phyloP scores from a whole-genome alignment of 1,140 invertebrate genomes.

The Conus ventricosus region DNA sequence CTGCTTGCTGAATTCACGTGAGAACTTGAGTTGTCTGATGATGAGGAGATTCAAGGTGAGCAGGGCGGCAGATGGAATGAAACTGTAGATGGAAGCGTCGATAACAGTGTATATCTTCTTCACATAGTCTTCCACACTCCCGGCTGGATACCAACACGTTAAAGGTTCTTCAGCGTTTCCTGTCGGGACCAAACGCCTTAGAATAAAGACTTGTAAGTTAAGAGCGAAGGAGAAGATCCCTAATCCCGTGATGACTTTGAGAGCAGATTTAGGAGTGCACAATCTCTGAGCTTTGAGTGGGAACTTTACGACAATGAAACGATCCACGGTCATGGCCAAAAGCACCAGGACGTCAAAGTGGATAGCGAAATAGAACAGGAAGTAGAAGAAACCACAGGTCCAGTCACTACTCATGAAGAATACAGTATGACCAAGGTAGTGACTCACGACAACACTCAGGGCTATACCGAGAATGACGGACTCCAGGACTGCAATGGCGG shows the following conservation, averaged over 20 bases:
- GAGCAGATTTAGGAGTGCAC: conserved; percentile 33
- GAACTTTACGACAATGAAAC: conserved; percentile 57
- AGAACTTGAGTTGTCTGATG: too few species aligned
- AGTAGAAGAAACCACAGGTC: conserved; percentile 40
- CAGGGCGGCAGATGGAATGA: too few species aligned
- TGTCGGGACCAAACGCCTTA: neutral
- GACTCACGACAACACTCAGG: neutral
- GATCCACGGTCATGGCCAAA: conserved; percentile 63
- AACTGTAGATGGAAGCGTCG: too few species aligned
- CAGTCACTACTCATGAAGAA: neutral
- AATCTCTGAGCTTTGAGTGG: conserved; percentile 51
- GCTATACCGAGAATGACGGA: conserved; percentile 52
- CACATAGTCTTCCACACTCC: conserved; percentile 8
- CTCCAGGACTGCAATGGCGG: conserved; percentile 60
- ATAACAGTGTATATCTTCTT: neutral
- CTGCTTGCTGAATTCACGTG: too few species aligned
- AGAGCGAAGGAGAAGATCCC: conserved; percentile 33
- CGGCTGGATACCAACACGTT: neutral
- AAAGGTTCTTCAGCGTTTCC: neutral
- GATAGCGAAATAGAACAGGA: conserved; percentile 52
- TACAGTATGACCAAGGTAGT: neutral
- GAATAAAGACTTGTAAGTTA: conserved; percentile 26
- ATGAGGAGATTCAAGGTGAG: too few species aligned
- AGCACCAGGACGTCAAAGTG: conserved; percentile 59
- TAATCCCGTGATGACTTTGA: conserved; percentile 40